Percentiles rank a stretch among this genome's conserved stretches.
Evolutionary conservation across 1,140 invertebrate species (phyloP).

Genomic region (Artemia franciscana): DNA sequence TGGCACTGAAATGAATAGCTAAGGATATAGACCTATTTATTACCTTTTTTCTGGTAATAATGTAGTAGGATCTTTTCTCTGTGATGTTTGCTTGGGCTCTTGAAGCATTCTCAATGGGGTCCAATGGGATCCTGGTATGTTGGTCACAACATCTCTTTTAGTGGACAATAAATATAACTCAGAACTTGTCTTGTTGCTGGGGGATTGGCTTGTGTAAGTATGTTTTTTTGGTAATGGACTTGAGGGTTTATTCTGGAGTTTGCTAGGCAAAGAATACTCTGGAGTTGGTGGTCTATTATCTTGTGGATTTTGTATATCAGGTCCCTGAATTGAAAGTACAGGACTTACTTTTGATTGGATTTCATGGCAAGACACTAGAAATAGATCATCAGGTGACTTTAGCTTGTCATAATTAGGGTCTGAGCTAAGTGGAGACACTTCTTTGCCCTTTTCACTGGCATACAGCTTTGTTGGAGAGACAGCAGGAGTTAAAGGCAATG

Average conservation of each 20-base stretch:
- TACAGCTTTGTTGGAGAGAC: not conserved
- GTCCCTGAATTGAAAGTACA: not conserved
- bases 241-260: not conserved
- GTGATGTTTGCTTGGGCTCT: too few relatives aligned
- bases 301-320: not conserved
- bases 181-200: too few relatives aligned
- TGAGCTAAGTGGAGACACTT: not conserved
- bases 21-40: too few relatives aligned
- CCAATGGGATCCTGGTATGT: too few relatives aligned
- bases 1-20: too few relatives aligned
- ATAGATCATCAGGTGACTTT: not conserved
- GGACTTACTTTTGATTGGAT: not conserved
- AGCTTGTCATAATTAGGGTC: not conserved
- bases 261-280: not conserved
- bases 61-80: too few relatives aligned
- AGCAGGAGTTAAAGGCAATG: not conserved
- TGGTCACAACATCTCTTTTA: too few relatives aligned
- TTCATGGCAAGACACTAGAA: not conserved
- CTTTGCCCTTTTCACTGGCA: not conserved
- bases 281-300: not conserved
- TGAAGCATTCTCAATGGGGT: too few relatives aligned
- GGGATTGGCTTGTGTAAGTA: not conserved
- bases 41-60: too few relatives aligned
- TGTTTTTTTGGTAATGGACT: not conserved
- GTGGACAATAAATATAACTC: too few relatives aligned